phyloP scores from a whole-genome alignment of 2,888 invertebrate species.

The Gisinianus flammeolus region DNA sequence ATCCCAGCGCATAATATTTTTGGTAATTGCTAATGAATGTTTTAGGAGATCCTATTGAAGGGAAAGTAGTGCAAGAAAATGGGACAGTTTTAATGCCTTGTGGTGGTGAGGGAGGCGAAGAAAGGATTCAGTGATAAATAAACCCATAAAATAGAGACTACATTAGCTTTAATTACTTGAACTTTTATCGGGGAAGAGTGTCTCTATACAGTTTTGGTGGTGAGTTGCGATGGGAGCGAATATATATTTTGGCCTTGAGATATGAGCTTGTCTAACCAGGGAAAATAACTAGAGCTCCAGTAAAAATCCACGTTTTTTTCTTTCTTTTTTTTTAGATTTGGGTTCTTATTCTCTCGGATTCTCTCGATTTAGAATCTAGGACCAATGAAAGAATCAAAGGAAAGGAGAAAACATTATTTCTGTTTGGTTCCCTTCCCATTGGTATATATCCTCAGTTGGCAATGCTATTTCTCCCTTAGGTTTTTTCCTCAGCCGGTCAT shows the following conservation, averaged over 20 bases:
- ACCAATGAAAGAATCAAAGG: not conserved
- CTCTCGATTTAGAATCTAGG: not conserved
- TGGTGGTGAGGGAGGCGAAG: too few relatives aligned
- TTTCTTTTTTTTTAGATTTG: not conserved
- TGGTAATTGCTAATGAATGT: too few relatives aligned
- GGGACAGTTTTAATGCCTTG: too few relatives aligned
- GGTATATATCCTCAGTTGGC: too few relatives aligned
- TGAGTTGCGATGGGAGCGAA: too few relatives aligned
- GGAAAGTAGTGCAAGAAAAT: too few relatives aligned
- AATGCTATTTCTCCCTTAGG: not conserved
- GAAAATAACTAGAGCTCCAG: not conserved
- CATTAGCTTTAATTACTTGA: not conserved
- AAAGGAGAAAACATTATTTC: not conserved
- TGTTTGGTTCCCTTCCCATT: too few relatives aligned
- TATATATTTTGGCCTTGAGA: not conserved
- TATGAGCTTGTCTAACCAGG: not conserved
- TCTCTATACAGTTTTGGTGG: too few relatives aligned
- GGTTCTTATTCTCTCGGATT: not conserved
- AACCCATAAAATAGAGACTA: not conserved
- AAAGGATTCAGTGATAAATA: too few relatives aligned
- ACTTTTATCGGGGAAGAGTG: not conserved
- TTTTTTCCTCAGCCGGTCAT: not conserved
- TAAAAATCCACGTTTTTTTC: too few relatives aligned
- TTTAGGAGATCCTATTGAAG: too few relatives aligned
- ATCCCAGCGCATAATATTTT: too few relatives aligned